Percentiles rank a stretch among this genome's conserved stretches.
Evolutionary conservation across 2,113 vertebrate genomes (phyloP).

Genomic region (Actenoides lindsayi): DNA sequence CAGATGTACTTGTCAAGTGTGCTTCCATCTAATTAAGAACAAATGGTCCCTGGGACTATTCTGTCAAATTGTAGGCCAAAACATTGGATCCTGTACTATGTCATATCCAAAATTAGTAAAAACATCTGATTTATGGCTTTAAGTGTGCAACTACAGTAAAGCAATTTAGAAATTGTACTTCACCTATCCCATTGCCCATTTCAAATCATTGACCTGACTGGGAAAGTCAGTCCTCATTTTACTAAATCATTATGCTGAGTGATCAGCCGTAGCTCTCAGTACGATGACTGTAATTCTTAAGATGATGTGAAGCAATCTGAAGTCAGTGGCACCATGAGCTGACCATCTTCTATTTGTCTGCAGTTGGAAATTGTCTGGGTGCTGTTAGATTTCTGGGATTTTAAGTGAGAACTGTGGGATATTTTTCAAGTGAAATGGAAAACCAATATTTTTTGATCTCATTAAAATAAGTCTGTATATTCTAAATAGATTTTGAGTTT

Average conservation of each 20-base stretch:
- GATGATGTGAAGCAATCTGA: not conserved
- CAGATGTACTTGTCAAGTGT: not conserved
- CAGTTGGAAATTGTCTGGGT: not conserved
- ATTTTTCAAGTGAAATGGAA: not conserved
- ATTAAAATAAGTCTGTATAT: not conserved
- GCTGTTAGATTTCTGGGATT: not conserved
- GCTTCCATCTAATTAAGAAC: not conserved
- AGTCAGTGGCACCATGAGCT: not conserved
- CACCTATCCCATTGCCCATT: not conserved
- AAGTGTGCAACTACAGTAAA: not conserved
- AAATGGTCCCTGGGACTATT: not conserved
- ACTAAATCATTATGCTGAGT: not conserved
- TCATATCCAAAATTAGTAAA: not conserved
- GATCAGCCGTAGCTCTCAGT: not conserved
- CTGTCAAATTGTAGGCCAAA: not conserved
- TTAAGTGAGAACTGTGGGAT: not conserved
- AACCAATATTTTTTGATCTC: not conserved
- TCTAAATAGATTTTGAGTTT: not conserved
- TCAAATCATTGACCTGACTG: not conserved
- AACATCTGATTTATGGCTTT: not conserved
- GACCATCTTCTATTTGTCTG: not conserved
- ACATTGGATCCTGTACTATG: not conserved
- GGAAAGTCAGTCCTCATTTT: not conserved
- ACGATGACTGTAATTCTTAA: fast-evolving
- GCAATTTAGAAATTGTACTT: not conserved